phyloP scores from a whole-genome alignment of 2,113 vertebrate species.

The Eulacestoma nigropectus region DNA sequence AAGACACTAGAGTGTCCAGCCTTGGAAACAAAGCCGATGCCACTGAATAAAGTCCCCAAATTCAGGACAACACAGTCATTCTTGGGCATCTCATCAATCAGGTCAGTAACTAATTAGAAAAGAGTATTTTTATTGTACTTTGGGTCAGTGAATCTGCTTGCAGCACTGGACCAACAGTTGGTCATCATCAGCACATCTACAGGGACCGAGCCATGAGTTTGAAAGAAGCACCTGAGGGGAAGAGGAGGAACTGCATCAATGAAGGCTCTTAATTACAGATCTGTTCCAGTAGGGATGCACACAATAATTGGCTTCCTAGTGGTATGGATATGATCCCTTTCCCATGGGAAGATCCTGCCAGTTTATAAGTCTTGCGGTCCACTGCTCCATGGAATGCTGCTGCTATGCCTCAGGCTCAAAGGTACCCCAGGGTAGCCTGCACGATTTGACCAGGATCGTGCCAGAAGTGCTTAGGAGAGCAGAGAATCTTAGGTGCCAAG shows the following conservation, averaged over 20 bases:
- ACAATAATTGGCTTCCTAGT: background rate
- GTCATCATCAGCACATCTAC: background rate
- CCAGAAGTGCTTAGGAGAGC: background rate
- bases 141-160: background rate
- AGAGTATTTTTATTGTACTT: background rate
- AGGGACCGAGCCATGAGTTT: background rate
- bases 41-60: background rate
- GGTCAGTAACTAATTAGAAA: background rate
- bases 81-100: background rate
- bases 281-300: background rate
- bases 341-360: background rate
- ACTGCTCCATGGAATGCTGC: background rate
- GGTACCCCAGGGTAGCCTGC: background rate
- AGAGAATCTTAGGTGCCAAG: background rate
- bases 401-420: background rate
- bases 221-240: background rate
- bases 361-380: background rate
- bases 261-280: background rate
- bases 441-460: background rate
- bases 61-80: background rate
- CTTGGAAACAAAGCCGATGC: background rate
- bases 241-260: background rate
- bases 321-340: background rate
- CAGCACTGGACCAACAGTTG: background rate
- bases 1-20: background rate